These are phyloP conservation scores for Otolemur garnettii DNA, from an alignment of 2,113 vertebrate species.

Conservation along the genomic window DNA sequence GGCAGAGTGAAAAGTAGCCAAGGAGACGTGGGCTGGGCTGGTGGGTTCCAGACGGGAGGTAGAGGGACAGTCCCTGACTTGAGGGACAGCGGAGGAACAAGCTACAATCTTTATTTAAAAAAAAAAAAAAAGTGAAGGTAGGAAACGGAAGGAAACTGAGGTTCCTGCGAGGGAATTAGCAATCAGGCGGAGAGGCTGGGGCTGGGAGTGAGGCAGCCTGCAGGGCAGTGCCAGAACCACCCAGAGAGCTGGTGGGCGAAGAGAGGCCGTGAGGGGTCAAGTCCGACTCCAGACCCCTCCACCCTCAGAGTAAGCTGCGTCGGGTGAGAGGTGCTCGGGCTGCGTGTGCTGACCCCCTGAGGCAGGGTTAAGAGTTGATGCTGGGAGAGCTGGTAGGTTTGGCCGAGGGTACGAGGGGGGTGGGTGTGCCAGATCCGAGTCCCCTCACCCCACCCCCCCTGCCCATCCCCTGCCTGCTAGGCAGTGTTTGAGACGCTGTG, in stretches of 20 bases:
- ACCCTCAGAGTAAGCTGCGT: not conserved
- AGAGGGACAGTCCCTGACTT: not conserved
- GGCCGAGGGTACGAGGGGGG: too few relatives aligned
- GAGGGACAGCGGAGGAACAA: not conserved
- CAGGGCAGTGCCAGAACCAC: not conserved
- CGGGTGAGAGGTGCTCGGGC: not conserved
- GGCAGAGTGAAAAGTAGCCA: not conserved
- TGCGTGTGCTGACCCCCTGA: not conserved
- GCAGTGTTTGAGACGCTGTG: not conserved
- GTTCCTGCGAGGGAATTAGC: not conserved
- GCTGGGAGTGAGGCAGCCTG: not conserved
- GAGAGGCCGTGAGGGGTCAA: not conserved
- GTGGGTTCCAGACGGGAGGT: not conserved
- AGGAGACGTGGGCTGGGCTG: not conserved
- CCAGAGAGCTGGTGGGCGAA: not conserved
- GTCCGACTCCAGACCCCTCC: too few relatives aligned
- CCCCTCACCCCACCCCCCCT: not conserved
- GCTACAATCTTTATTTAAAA: not conserved
- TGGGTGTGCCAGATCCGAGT: not conserved
- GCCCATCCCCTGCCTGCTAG: not conserved
- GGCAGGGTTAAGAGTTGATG: not conserved
- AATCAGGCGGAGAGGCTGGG: not conserved
- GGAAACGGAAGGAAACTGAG: slow-evolving; percentile 14
- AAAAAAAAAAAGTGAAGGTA: not conserved
- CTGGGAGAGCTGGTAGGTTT: not conserved